These are phyloP conservation scores for Scalopus aquaticus DNA, from an alignment of 2,113 vertebrate species.

Conservation along the genomic window DNA sequence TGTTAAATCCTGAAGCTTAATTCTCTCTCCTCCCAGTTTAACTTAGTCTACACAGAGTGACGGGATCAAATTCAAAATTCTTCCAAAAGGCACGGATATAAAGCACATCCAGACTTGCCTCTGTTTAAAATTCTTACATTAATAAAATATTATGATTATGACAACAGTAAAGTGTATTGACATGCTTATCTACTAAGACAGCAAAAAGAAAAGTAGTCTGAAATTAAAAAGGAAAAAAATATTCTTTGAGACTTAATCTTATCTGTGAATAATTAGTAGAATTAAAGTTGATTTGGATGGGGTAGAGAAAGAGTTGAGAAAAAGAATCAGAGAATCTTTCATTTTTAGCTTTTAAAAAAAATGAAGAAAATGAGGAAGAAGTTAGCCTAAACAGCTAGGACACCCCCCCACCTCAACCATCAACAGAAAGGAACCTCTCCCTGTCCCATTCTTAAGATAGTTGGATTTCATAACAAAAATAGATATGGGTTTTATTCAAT, in stretches of 20 bases:
- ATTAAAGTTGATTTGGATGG: slow-evolving; percentile 23
- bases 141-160: slow-evolving; percentile 55
- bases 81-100: slow-evolving; percentile 41
- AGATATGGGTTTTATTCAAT: neutral
- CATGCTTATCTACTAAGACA: neutral
- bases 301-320: neutral
- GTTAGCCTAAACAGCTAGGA: slow-evolving; percentile 12
- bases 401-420: neutral
- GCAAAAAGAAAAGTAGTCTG: no score
- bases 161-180: neutral
- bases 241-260: neutral
- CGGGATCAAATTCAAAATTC: slow-evolving; percentile 50
- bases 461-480: neutral
- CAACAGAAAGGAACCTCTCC: neutral
- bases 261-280: slow-evolving; percentile 61
- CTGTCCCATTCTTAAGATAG: neutral
- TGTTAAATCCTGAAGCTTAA: neutral
- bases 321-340: slow-evolving; percentile 56
- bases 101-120: slow-evolving; percentile 67
- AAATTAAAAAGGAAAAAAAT: no score
- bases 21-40: slow-evolving; percentile 24
- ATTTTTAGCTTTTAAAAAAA: slow-evolving; percentile 57
- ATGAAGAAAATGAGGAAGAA: slow-evolving; percentile 54
- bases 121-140: neutral
- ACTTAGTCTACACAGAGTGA: slow-evolving; percentile 1